Conservation (phyloP, 2,797 vertebrate genomes). For the Decapterus maruadsi region DNA sequence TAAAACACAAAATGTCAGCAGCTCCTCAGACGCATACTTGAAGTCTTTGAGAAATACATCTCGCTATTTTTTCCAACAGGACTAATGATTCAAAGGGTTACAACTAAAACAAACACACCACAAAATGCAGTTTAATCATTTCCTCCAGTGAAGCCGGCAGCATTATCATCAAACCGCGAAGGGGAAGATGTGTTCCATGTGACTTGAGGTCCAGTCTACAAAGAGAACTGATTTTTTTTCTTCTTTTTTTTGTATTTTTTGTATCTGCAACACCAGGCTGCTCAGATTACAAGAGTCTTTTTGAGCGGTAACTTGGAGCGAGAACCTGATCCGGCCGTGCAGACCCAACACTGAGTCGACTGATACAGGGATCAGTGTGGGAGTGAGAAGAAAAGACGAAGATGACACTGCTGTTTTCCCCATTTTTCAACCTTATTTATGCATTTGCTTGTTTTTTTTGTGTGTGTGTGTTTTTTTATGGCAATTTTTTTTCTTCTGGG, state of each 20-base stretch:
- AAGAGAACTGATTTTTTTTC: slow-evolving; percentile 9
- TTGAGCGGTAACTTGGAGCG: slow-evolving; percentile 33
- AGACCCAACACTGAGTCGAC: slow-evolving; percentile 31
- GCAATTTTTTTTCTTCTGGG: slow-evolving; percentile 3
- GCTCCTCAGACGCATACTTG: slow-evolving; percentile 5
- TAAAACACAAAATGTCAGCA: slow-evolving; percentile 42
- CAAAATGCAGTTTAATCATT: slow-evolving; percentile 47
- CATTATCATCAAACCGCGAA: slow-evolving; percentile 47
- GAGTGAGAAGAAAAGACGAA: slow-evolving; percentile 56
- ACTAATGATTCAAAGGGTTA: slow-evolving; percentile 42
- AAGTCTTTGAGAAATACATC: slow-evolving; percentile 24
- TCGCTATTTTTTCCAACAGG: slow-evolving; percentile 34
- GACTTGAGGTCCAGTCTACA: slow-evolving; percentile 42
- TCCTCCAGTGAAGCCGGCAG: slow-evolving; percentile 43
- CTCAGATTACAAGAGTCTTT: slow-evolving; percentile 39
- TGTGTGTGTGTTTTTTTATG: not conserved
- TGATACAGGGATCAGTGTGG: slow-evolving; percentile 47
- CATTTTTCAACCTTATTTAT: not conserved
- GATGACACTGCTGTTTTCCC: slow-evolving; percentile 53
- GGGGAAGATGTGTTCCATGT: slow-evolving; percentile 43
- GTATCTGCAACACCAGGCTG: slow-evolving; percentile 23
- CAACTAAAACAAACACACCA: slow-evolving; percentile 54
- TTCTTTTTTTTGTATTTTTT: slow-evolving; percentile 23
- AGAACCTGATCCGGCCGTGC: slow-evolving; percentile 39
- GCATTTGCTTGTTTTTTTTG: slow-evolving; percentile 3